Evolutionary conservation across 2,888 invertebrate species (phyloP).

Genomic region (Ceriagrion tenellum): DNA sequence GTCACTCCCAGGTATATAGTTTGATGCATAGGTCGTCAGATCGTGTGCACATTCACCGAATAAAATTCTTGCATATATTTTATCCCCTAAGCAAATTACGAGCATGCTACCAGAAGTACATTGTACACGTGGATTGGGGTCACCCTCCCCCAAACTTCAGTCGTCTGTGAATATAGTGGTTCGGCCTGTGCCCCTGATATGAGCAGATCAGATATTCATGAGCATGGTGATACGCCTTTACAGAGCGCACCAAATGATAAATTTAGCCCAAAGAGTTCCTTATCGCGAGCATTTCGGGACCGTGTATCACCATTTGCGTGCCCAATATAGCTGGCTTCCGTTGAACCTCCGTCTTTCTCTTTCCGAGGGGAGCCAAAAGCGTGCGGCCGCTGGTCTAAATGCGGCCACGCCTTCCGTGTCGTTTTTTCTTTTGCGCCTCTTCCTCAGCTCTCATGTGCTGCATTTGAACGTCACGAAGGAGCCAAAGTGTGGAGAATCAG

Average conservation of each 20-base stretch:
- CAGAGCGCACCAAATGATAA: not conserved
- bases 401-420: constrained; percentile 3
- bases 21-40: no score
- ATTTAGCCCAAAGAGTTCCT: not conserved
- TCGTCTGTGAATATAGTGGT: not conserved
- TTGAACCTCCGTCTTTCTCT: not conserved
- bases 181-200: not conserved
- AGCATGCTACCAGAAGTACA: no score
- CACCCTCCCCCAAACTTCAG: not conserved
- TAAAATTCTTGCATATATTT: no score
- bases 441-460: not conserved
- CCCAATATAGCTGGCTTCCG: constrained; percentile 23
- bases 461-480: not conserved
- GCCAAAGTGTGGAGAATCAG: not conserved
- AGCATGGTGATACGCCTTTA: not conserved
- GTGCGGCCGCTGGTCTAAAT: not conserved
- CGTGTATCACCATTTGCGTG: constrained; percentile 30
- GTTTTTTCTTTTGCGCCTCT: not conserved
- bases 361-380: not conserved
- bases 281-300: constrained; percentile 9
- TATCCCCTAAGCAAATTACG: no score
- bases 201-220: constrained; percentile 2
- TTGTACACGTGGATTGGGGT: no score
- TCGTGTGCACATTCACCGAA: no score
- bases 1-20: no score